A percentile compares a stretch with the other conserved stretches of the same genome.
Evolutionary conservation across 2,797 vertebrate genomes (phyloP).

Genomic region (Nannoperca australis): DNA sequence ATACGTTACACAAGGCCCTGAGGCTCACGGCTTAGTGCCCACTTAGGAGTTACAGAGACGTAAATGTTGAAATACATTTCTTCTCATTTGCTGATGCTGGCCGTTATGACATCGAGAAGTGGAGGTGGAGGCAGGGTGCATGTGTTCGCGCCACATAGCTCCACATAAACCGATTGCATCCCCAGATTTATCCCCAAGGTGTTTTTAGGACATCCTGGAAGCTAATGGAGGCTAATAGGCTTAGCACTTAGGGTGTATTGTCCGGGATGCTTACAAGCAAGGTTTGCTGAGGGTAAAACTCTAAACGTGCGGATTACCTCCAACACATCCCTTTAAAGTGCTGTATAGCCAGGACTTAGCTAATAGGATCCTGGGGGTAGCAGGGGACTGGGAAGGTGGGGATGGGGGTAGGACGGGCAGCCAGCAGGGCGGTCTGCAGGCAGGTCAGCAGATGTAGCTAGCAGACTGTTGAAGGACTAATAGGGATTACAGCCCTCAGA

Average conservation of each 20-base stretch:
- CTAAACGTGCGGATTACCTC: slow-evolving; percentile 95
- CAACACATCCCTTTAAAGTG: slow-evolving; percentile 97
- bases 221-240: slow-evolving; percentile 95
- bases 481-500: slow-evolving; percentile 84
- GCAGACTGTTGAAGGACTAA: slow-evolving; percentile 85
- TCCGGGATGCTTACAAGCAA: slow-evolving; percentile 93
- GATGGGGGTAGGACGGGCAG: slow-evolving; percentile 69
- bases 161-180: slow-evolving; percentile 83
- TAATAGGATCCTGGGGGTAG: slow-evolving; percentile 92
- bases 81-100: slow-evolving; percentile 62
- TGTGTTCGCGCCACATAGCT: slow-evolving; percentile 73
- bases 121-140: slow-evolving; percentile 41
- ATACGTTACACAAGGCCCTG: slow-evolving; percentile 24
- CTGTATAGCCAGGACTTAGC: slow-evolving; percentile 95
- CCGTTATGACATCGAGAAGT: slow-evolving; percentile 54
- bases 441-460: slow-evolving; percentile 85
- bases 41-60: slow-evolving; percentile 45
- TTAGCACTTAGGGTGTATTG: slow-evolving; percentile 93
- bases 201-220: slow-evolving; percentile 87
- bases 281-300: slow-evolving; percentile 99
- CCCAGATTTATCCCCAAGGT: slow-evolving; percentile 86
- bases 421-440: slow-evolving; percentile 62
- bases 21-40: slow-evolving; percentile 39
- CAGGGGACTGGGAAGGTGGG: slow-evolving; percentile 72
- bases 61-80: slow-evolving; percentile 43